phyloP scores from a whole-genome alignment of 2,797 vertebrate species.

The Sebastes nivosus region DNA sequence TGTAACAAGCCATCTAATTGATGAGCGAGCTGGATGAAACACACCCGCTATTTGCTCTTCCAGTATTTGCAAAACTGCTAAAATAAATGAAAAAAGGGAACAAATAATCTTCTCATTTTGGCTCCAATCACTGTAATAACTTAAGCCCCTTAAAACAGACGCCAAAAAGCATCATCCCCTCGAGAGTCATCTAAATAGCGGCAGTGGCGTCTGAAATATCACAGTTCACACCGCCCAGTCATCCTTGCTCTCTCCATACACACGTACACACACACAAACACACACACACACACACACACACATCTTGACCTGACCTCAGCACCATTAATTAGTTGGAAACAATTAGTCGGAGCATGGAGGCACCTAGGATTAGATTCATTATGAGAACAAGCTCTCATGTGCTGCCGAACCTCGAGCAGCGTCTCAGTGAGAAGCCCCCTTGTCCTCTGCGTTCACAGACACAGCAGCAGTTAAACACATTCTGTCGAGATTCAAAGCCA shows the following conservation, averaged over 20 bases:
- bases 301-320: constrained; percentile 41
- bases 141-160: not conserved
- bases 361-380: constrained; percentile 60
- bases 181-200: not conserved
- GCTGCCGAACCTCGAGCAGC: constrained; percentile 16
- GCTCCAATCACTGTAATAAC: not conserved
- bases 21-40: not conserved
- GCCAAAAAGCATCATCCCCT: not conserved
- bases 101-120: not conserved
- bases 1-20: not conserved
- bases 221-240: not conserved
- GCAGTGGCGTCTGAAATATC: not conserved
- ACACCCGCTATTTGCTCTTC: not conserved
- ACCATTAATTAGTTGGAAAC: constrained; percentile 55
- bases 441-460: constrained; percentile 39
- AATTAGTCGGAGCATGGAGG: constrained; percentile 45
- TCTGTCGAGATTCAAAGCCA: constrained; percentile 49
- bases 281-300: not conserved
- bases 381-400: constrained; percentile 51
- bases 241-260: not conserved
- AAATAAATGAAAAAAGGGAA: not conserved
- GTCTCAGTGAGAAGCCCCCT: not conserved
- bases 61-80: not conserved
- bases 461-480: constrained; percentile 33
- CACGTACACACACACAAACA: not conserved